These are phyloP conservation scores for Dasyprocta punctata DNA, from an alignment of 2,113 vertebrate genomes.

Conservation along the genomic window DNA sequence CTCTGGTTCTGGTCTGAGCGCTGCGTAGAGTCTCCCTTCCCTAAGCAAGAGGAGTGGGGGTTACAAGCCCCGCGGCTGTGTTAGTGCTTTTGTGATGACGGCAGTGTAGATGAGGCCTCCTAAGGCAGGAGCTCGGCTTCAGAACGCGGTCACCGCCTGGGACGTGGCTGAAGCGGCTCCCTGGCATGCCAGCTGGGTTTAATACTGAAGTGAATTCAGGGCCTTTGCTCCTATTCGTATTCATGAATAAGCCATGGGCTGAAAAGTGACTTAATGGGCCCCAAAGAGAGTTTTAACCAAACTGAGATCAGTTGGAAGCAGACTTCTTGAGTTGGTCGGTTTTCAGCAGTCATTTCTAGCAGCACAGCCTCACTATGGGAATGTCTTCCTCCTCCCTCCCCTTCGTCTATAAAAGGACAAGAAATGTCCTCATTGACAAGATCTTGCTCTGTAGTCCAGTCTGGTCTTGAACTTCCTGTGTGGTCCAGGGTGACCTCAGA, in stretches of 20 bases:
- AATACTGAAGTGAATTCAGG: not conserved
- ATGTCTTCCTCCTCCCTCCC: accelerated
- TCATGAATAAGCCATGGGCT: not conserved
- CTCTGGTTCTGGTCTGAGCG: not conserved
- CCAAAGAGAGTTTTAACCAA: not conserved
- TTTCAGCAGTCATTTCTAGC: not conserved
- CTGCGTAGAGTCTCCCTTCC: too few relatives aligned
- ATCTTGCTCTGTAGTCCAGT: not conserved
- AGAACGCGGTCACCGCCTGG: not conserved
- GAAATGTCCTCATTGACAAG: not conserved
- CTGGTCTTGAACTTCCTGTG: not conserved
- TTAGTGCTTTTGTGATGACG: not conserved
- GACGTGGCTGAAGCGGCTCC: not conserved
- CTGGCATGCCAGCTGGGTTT: not conserved
- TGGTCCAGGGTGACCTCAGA: not conserved
- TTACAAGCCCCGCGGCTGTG: not conserved
- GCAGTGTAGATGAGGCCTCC: not conserved
- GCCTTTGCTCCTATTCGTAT: not conserved
- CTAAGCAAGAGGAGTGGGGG: too few relatives aligned
- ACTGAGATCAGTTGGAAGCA: not conserved
- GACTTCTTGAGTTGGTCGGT: not conserved
- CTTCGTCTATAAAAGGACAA: not conserved
- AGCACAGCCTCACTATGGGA: not conserved
- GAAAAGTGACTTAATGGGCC: accelerated
- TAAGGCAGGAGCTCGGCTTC: not conserved